Conservation (phyloP, 1,140 invertebrate species). For the Zeugodacus cucurbitae region DNA sequence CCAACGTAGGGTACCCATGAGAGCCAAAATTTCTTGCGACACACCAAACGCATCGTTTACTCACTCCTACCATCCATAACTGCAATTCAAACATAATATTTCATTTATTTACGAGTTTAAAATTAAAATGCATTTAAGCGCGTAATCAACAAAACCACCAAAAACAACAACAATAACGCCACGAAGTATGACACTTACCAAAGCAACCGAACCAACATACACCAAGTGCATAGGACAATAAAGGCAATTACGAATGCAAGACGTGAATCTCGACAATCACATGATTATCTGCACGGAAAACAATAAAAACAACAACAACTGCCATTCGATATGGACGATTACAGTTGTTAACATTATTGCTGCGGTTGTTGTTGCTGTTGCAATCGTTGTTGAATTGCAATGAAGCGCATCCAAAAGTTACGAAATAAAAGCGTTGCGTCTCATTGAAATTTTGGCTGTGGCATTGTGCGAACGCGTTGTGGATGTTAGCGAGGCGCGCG, state of each 20-base stretch:
- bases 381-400: slow-evolving; percentile 6
- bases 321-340: slow-evolving; percentile 20
- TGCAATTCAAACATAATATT: not conserved
- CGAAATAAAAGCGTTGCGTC: not conserved
- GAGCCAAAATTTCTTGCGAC: not conserved
- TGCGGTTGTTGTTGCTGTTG: not conserved
- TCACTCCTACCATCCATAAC: not conserved
- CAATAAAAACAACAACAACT: slow-evolving; percentile 4
- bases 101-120: slow-evolving; percentile 28
- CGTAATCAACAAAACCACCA: not conserved
- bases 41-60: not conserved
- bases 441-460: slow-evolving; percentile 15
- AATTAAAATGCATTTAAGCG: slow-evolving; percentile 19
- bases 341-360: not conserved
- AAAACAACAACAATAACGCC: not conserved
- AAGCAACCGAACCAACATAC: not conserved
- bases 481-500: not conserved
- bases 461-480: not conserved
- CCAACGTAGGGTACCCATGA: not conserved
- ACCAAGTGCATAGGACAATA: slow-evolving; percentile 7
- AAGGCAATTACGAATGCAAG: slow-evolving; percentile 38
- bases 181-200: not conserved
- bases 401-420: not conserved
- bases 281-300: slow-evolving; percentile 4
- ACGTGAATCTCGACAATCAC: slow-evolving; percentile 21